Base-by-base conservation (phyloP, 1,140 invertebrate species). In the Tetramorium parvispinum region DNA sequence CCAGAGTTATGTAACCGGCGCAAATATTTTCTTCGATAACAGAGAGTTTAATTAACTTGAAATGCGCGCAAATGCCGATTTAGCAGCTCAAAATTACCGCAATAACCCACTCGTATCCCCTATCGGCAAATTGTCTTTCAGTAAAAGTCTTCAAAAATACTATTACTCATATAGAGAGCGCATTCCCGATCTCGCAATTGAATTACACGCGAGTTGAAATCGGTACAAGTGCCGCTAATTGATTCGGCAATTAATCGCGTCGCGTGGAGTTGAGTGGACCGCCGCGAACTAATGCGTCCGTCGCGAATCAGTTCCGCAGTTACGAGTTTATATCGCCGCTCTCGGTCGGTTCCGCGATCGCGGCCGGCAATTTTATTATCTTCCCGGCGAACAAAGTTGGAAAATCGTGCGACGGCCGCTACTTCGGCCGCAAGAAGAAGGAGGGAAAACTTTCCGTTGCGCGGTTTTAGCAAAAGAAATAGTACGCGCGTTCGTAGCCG, bases 381-480 rank as follows among this genome's bases (percentile, higher is more conserved):
- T 65, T 53, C 18, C 13, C 21, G n/a, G n/a, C 53, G 43, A 68
- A 73, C 53, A 75, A 88, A 88, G 83, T 89, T 88, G 66, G 70
- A 59, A 65, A 78, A 53, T 86, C 68, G 24, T 24, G 24, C n/a
- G 6, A n/a, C 40, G 10, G 18, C 43, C 43, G 18, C 43, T 27
- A 55, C 1, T 21, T 32, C 53, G 53, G 21, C n/a, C 21, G 18
- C 32, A 27, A n/a, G 65, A 81, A 79, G 32, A 77, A 2, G 37
- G n/a, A 43, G 49, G 43, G 43, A 79, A 75, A 82, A 75, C 63
- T 82, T 87, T 59, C 13, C 8, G 37, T 59, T 21, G 78, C 75
- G n/a, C 83, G 32, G 76, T 73, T 82, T 77, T 55, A 10, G 49
- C 18, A 66, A 87, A 61, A 65, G 49, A 40, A 85, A 68, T 27